Evolutionary conservation across 2,888 invertebrate species (phyloP), one percentile per base, ranked within the genome.

Genomic region (Macaria notata): DNA sequence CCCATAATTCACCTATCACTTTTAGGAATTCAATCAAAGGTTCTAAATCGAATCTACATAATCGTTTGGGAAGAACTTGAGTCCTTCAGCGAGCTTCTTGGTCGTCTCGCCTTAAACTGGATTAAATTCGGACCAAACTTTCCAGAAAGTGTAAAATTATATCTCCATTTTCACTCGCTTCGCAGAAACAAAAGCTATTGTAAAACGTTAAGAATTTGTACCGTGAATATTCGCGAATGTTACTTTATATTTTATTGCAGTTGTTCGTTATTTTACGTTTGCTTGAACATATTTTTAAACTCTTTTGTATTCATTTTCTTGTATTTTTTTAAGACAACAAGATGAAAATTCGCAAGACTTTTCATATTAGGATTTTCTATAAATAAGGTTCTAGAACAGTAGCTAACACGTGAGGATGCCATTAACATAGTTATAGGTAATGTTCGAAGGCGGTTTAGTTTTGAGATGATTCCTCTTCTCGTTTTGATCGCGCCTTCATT

Each of bases 41-140:
- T 44, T 50, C 43, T 29, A 3, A 50, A 46, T 41, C 31, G 33
- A 59, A 60, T 58, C 55, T 62, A 53, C 58, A 56, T 60, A 56
- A 65, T 65, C 52, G 41, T 29, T 57, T 39, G 43, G 43, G 31
- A 56, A 33, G 7, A 42, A 59, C 38, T 61, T 54, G 46, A 31
- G 46, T 58, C 49, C 44, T 48, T 29, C 9, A 4, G 46, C 45
- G 49, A 49, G 55, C 19, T 19, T 19, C 52, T 61, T 50, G 41
- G 49, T 46, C 49, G 57, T 55, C 41, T 42, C 43, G 52, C 43
- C 9, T 41, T 5, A 55, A 60, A 59, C 59, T 51, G 54, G 50
- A 59, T 65, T 61, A 63, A 61, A 55, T 54, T 59, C 42, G 41
- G 19, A 44, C 49, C n/a, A 49, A 61, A 61, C 55, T 65, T 63